Evolutionary conservation across 2,113 vertebrate species (phyloP).

Genomic region (Ceuthmochares aereus): DNA sequence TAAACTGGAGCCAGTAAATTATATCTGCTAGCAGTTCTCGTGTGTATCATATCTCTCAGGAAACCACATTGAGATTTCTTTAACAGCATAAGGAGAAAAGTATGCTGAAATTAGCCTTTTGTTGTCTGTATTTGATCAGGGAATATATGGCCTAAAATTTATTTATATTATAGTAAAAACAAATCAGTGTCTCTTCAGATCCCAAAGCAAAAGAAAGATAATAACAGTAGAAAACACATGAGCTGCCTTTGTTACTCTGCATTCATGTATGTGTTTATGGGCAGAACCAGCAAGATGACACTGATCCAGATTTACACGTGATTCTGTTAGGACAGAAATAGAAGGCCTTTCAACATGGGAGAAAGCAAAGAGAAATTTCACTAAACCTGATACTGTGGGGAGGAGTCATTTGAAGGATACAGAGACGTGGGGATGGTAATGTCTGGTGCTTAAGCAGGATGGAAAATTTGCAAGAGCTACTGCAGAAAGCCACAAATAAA

Average conservation of each 20-base stretch:
- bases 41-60: constrained; percentile 20
- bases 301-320: background rate
- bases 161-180: background rate
- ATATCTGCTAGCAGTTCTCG: constrained; percentile 20
- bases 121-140: background rate
- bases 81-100: background rate
- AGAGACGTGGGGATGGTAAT: background rate
- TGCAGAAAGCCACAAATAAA: background rate
- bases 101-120: constrained; percentile 13
- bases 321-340: background rate
- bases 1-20: constrained; percentile 22
- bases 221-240: background rate
- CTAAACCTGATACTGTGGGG: background rate
- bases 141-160: background rate
- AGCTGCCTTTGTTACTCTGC: background rate
- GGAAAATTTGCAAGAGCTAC: background rate
- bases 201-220: background rate
- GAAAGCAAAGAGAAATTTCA: background rate
- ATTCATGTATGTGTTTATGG: background rate
- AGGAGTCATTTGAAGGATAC: background rate
- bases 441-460: background rate
- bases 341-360: background rate
- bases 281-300: background rate
- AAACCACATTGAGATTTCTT: background rate
- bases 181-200: background rate